Conservation (phyloP, 1,140 invertebrate genomes). For the Eriosoma lanigerum region DNA sequence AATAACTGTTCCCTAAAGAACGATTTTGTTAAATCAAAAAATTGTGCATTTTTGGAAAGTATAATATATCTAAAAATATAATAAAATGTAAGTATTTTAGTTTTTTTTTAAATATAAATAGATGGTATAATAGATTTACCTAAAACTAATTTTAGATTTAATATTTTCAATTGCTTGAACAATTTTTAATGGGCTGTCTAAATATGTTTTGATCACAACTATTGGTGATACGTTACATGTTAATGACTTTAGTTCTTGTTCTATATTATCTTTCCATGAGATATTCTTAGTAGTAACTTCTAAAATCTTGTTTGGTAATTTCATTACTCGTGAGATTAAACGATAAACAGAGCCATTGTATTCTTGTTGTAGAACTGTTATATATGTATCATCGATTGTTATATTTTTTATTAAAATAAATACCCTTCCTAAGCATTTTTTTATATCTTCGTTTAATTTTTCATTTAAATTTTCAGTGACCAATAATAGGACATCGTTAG, state of each 20-base stretch:
- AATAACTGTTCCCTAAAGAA: conserved; percentile 43
- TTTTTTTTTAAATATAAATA: not conserved
- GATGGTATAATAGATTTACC: not conserved
- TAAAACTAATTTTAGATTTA: not conserved
- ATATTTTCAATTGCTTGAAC: conserved; percentile 19
- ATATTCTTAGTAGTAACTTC: conserved; percentile 25
- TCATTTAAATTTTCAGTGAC: conserved; percentile 24
- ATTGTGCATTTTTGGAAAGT: not conserved
- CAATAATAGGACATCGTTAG: conserved; percentile 4
- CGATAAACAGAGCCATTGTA: conserved; percentile 25
- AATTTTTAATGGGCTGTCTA: not conserved
- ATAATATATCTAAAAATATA: conserved; percentile 32
- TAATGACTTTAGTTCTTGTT: conserved; percentile 29
- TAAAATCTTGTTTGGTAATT: conserved; percentile 26
- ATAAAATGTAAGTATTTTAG: not conserved
- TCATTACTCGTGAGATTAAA: conserved; percentile 8
- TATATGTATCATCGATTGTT: not conserved
- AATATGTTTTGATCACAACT: conserved; percentile 33
- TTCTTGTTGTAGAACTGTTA: conserved; percentile 21
- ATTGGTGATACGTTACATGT: conserved; percentile 6
- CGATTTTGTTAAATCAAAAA: conserved; percentile 25
- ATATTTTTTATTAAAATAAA: conserved; percentile 40
- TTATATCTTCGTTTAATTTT: conserved; percentile 25
- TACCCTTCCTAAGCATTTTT: conserved; percentile 16
- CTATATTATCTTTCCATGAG: conserved; percentile 17